Base-by-base conservation (phyloP, 2,888 invertebrate species). In the Coleophora deauratella region DNA sequence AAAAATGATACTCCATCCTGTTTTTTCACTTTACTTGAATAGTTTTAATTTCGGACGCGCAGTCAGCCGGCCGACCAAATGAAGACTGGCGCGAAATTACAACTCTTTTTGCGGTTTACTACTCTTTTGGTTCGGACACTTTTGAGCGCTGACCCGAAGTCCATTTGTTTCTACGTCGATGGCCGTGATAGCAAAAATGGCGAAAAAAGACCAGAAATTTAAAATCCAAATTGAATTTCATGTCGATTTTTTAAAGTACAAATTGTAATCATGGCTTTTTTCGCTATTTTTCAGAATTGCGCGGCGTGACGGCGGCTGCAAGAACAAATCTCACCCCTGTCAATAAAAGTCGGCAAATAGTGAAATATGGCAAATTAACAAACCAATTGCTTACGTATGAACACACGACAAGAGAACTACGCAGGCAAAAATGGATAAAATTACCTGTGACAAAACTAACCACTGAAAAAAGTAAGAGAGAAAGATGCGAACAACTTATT, bases 221-320 rank as follows among this genome's bases (percentile, higher is more conserved):
- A 21, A 21, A 9, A 28, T 10, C 10, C 36, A 12, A 35, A 32
- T 15, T 30, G 9, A 9, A 34, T 32, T 31, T 21, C 33, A 21
- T 35, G 21, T 12, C 6, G 3, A 38, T 36, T 30, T 21, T 10
- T 27, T 14, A 14, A 13, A 14, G 11, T 21, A 21, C 21, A 31
- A 9, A 10, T 30, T 36, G 31, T 42, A 54, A 52, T 66, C 50
- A 66, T 56, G 57, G 55, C 59, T 64, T 60, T 62, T 57, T 55
- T 69, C 62, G 65, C 63, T 59, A 58, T 62, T 66, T 69, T 70
- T 62, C 67, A 72, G 72, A 54, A 45, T 45, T 21, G 21, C 6
- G 53, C 1, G 35, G 46, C 38, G 45, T 15, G 21, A 21, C 21
- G 6, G 35, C 35, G 35, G 15, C 15, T 8, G 2, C n/a, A 21